phyloP scores from a whole-genome alignment of 2,797 vertebrate species.

The Pangasius djambal region DNA sequence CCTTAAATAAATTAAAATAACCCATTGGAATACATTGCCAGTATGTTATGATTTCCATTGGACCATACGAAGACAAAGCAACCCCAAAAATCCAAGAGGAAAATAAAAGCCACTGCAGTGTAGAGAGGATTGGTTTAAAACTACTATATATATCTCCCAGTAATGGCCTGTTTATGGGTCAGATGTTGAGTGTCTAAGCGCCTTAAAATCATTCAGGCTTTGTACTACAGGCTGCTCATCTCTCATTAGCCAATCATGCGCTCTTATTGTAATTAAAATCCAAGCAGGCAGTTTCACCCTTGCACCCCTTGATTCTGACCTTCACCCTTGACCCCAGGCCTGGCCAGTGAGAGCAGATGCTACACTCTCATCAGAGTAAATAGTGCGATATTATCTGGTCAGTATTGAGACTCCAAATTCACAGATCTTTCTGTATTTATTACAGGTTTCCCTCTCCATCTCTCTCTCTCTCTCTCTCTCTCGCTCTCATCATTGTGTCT shows the following conservation, averaged over 20 bases:
- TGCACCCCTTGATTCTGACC: conserved; percentile 31
- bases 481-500: conserved; percentile 46
- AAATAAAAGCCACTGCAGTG: not conserved
- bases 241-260: conserved; percentile 38
- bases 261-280: conserved; percentile 47
- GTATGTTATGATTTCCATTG: not conserved
- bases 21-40: not conserved
- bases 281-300: conserved; percentile 36
- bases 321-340: conserved; percentile 21
- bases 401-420: not conserved
- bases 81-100: not conserved
- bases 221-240: conserved; percentile 31
- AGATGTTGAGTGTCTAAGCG: conserved; percentile 33
- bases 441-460: conserved; percentile 56
- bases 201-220: conserved; percentile 41
- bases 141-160: not conserved
- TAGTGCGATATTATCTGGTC: not conserved
- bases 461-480: conserved; percentile 36
- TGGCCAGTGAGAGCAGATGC: conserved; percentile 31
- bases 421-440: conserved; percentile 51
- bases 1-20: not conserved
- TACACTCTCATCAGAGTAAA: conserved; percentile 3
- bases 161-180: conserved; percentile 29
- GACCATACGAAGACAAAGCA: not conserved
- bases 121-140: not conserved